A percentile compares a stretch with the other conserved stretches of the same genome.
These are phyloP conservation scores for Martes martes DNA, from an alignment of 2,113 vertebrate species.

Conservation along the genomic window DNA sequence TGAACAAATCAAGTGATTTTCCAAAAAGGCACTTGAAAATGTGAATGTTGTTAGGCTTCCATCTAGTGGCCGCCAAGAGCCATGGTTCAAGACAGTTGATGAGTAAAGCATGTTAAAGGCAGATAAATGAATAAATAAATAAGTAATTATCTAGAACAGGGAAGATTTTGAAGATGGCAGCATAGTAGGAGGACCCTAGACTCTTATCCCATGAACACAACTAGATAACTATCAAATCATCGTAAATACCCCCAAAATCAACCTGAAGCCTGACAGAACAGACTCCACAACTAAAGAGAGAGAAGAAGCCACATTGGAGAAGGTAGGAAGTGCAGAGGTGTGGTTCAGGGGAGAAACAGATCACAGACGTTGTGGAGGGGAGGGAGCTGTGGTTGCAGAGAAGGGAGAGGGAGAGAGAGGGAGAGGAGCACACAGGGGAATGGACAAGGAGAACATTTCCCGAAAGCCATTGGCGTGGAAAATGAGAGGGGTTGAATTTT, in stretches of 20 bases:
- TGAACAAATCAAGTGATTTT: not conserved
- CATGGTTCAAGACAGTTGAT: not conserved
- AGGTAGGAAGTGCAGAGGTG: not conserved
- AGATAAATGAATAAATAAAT: not conserved
- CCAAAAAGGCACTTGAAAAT: not conserved
- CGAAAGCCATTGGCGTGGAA: not conserved
- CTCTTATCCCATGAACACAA: not conserved
- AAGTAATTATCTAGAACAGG: not conserved
- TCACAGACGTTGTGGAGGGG: not conserved
- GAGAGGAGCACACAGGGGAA: not conserved
- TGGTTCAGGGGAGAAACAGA: not conserved
- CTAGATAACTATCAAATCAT: not conserved
- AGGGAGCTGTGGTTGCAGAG: not conserved
- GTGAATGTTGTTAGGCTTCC: conserved; percentile 16
- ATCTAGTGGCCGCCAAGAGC: conserved; percentile 41
- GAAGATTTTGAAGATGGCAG: not conserved
- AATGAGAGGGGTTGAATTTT: not conserved
- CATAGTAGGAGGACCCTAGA: not conserved
- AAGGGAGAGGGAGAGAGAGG: not conserved
- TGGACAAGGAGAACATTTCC: not conserved
- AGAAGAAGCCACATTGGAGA: not conserved
- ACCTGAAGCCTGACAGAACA: not conserved
- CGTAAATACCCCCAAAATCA: not conserved
- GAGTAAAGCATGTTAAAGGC: not conserved
- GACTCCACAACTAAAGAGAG: not conserved